Base-by-base conservation (phyloP, 2,797 vertebrate species). In the Rhynchonycteris naso region DNA sequence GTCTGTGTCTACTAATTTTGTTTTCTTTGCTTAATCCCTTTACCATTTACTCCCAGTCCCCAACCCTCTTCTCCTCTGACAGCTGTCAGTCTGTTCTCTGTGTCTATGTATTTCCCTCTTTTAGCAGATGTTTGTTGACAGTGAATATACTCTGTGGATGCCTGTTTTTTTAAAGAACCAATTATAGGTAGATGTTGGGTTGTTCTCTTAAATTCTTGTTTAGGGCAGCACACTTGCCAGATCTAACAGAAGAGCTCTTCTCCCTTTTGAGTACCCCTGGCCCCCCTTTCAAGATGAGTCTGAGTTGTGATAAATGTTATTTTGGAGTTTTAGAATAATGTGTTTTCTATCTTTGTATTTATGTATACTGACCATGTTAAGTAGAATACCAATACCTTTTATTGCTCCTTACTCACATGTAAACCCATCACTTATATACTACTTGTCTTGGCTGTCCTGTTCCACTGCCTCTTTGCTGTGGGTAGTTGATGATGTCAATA, bases 251-350 rank as follows among this genome's bases (percentile, higher is more conserved):
- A 91, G 22, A 87, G 26, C 30, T 47, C 2, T 35, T 68, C 61
- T 91, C 11, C 13, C 11, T 81, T 97, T 81, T 82, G 91, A 74
- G 35, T 18, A 59, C 30, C 21, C 10, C 1, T 4, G 43, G 43
- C 43, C 43, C 9, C 1, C 38, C 18, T 15, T 2, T 10, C 30
- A 71, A 71, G 22, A 71, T 35, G 56, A 18, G 33, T 69, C 58
- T 75, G 68, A 88, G 28, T 89, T 90, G 75, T 88, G 50, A 63
- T 91, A 92, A 91, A 16, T 92, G 33, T 33, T 89, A 87, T 56
- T 83, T 54, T 66, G 69, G 52, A 21, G 30, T 15, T 91, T 91
- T 79, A 83, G 61, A 61, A 13, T 65, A 59, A 69, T 72, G 2
- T 22, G 4, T 69, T 95, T 93, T 80, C 14, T 72, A 13, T 72